These are phyloP conservation scores for Tiliacea aurago DNA, from an alignment of 2,888 invertebrate species.

Conservation along the genomic window DNA sequence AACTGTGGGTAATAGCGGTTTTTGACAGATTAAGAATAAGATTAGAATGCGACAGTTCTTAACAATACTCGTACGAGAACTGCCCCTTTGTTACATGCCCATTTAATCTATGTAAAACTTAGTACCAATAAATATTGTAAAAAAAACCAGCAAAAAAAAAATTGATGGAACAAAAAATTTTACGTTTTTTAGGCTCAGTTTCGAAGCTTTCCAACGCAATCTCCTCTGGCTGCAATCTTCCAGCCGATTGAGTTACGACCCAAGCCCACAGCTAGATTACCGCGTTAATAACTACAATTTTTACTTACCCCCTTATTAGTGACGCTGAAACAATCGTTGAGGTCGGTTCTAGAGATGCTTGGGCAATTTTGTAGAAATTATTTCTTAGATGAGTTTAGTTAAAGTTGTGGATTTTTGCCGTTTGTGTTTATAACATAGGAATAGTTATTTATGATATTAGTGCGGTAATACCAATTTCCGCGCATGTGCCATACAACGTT, in stretches of 20 bases:
- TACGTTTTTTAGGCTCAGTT: conserved; percentile 18
- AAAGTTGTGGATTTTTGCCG: not conserved
- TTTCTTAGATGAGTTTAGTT: not conserved
- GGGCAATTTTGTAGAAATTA: not conserved
- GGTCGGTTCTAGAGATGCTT: not conserved
- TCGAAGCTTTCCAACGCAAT: conserved; percentile 24
- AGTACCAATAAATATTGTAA: no score
- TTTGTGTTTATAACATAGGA: no score
- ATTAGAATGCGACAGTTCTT: no score
- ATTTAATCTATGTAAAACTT: no score
- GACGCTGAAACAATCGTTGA: conserved; percentile 44
- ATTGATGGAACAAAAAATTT: not conserved
- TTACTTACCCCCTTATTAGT: conserved; percentile 52
- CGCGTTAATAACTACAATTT: conserved; percentile 55
- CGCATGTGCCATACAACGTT: no score
- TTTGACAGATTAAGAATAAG: no score
- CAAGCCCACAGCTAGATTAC: conserved; percentile 48
- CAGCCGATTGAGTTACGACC: conserved; percentile 54
- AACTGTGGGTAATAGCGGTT: no score
- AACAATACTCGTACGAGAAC: no score
- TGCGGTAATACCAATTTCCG: no score
- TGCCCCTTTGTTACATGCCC: no score
- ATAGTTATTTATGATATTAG: no score
- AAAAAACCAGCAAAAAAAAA: not conserved
- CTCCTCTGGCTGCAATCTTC: conserved; percentile 50